phyloP scores from a whole-genome alignment of 2,113 vertebrate genomes.

The Sinocyclocheilus rhinocerous region DNA sequence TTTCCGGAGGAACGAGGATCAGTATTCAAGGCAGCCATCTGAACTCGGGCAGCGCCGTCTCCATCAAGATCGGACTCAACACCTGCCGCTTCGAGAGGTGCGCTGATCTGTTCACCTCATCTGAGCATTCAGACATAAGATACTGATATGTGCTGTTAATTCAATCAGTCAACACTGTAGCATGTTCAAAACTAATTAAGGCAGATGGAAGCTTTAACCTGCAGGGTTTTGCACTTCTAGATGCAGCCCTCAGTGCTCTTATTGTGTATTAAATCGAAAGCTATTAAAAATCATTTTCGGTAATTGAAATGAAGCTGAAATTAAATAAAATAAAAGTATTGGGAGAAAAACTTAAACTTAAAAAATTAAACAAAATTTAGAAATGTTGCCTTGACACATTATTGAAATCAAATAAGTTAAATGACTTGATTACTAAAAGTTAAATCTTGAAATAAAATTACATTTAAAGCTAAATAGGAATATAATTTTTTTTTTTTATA shows the following conservation, averaged over 20 bases:
- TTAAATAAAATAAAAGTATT: too few relatives aligned
- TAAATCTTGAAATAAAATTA: too few relatives aligned
- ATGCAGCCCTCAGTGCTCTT: not conserved
- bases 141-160: not conserved
- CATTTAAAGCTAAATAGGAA: too few relatives aligned
- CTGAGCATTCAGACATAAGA: not conserved
- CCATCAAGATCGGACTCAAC: conserved; percentile 87
- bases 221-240: too few relatives aligned
- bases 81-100: conserved; percentile 85
- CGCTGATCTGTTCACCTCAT: not conserved
- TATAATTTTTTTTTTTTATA: too few relatives aligned
- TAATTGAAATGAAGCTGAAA: not conserved
- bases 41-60: conserved; percentile 90
- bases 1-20: conserved; percentile 94
- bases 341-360: too few relatives aligned
- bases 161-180: not conserved
- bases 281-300: not conserved
- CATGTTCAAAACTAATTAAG: not conserved
- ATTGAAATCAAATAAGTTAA: too few relatives aligned
- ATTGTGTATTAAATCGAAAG: not conserved
- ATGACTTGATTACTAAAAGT: too few relatives aligned
- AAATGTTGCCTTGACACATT: too few relatives aligned
- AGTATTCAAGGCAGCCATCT: conserved; percentile 92
- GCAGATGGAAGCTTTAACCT: too few relatives aligned
- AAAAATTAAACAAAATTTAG: too few relatives aligned